Conservation (phyloP, 2,797 vertebrate genomes). For the Miopithecus talapoin region DNA sequence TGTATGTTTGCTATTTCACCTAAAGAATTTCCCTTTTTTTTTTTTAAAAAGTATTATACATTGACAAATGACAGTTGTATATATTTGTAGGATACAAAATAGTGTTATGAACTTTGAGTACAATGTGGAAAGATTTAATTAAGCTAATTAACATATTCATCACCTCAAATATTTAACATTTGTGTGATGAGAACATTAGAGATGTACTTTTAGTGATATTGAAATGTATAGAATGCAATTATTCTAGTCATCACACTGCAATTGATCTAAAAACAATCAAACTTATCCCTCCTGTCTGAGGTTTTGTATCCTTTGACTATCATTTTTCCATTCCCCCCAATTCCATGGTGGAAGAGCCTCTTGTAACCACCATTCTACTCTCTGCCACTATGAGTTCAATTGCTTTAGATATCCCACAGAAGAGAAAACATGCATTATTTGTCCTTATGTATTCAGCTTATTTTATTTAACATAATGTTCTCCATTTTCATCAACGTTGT, state of each 20-base stretch:
- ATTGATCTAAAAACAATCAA: background rate
- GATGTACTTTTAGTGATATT: background rate
- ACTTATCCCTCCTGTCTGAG: background rate
- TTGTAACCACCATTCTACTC: background rate
- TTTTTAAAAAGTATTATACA: background rate
- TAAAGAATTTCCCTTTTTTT: background rate
- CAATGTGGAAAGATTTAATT: background rate
- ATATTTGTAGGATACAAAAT: background rate
- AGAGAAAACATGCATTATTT: background rate
- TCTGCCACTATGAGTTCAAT: background rate
- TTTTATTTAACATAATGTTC: background rate
- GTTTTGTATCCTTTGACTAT: background rate
- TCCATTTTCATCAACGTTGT: background rate
- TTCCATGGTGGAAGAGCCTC: background rate
- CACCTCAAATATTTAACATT: background rate
- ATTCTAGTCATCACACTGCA: background rate
- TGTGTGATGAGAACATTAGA: background rate
- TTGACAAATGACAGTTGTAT: background rate
- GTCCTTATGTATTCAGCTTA: background rate
- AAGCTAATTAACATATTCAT: background rate
- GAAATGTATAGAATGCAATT: background rate
- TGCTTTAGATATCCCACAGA: background rate
- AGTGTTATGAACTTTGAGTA: background rate
- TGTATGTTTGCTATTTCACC: background rate
- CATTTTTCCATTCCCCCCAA: background rate